Evolutionary conservation across 2,113 vertebrate species (phyloP).

Genomic region (Nerophis ophidion): DNA sequence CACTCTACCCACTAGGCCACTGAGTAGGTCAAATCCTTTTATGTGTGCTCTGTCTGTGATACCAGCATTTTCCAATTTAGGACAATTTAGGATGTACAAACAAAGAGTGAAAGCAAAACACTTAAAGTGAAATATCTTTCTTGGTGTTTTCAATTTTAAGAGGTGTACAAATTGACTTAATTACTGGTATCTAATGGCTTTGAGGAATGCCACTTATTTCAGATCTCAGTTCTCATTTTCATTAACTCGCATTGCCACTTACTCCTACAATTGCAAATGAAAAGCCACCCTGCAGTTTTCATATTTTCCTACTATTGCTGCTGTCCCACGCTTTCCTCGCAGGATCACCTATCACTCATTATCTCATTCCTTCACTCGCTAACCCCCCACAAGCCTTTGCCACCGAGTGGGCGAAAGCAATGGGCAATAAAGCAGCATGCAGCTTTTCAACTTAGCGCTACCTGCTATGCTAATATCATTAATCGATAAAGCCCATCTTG

Average conservation of each 20-base stretch:
- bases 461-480: conserved; percentile 99
- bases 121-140: conserved; percentile 1
- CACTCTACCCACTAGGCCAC: no score
- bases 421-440: conserved; percentile 76
- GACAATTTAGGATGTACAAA: neutral
- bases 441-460: conserved; percentile 74
- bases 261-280: conserved; percentile 66
- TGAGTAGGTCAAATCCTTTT: no score
- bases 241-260: conserved; percentile 48
- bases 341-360: conserved; percentile 54
- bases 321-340: conserved; percentile 33
- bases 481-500: conserved; percentile 98
- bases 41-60: no score
- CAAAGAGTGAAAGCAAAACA: neutral
- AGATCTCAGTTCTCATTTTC: conserved; percentile 39
- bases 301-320: conserved; percentile 19
- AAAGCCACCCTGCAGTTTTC: conserved; percentile 62
- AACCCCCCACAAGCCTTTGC: conserved; percentile 43
- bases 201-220: conserved; percentile 33
- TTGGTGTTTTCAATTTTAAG: conserved; percentile 11
- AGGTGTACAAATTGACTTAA: conserved; percentile 33
- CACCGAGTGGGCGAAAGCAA: conserved; percentile 66
- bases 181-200: conserved; percentile 17
- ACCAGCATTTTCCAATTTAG: neutral
- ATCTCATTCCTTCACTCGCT: conserved; percentile 43